Evolutionary conservation across 2,113 vertebrate genomes (phyloP).

Genomic region (Ondatra zibethicus): DNA sequence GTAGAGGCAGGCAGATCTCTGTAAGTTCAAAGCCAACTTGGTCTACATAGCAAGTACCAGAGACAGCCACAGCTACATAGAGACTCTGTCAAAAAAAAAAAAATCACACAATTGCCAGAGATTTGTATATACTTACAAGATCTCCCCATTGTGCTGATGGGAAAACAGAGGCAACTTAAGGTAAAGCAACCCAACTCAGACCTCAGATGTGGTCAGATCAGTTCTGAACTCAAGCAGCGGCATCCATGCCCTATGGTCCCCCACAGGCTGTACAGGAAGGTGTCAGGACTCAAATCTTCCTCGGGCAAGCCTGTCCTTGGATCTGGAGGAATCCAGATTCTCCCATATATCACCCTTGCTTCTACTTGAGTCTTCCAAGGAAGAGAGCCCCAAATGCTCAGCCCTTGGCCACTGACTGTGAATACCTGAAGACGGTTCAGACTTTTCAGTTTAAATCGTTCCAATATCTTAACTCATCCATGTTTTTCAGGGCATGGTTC

Average conservation of each 20-base stretch:
- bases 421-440: neutral
- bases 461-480: neutral
- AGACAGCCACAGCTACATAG: neutral
- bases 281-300: neutral
- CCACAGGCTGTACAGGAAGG: neutral
- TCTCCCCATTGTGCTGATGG: neutral
- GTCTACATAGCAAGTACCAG: neutral
- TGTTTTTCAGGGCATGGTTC: neutral
- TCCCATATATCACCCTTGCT: neutral
- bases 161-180: neutral
- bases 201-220: neutral
- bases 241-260: too few relatives aligned
- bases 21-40: neutral
- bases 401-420: neutral
- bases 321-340: neutral
- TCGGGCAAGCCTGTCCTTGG: neutral
- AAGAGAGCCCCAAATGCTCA: constrained; percentile 2
- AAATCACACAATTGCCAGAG: neutral
- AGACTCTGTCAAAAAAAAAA: neutral
- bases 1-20: neutral
- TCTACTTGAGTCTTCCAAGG: neutral
- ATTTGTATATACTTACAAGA: neutral
- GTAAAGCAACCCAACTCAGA: neutral
- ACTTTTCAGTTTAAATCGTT: constrained; percentile 49
- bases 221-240: neutral